Conservation (phyloP, 1,140 invertebrate species). For the Halictus rubicundus region DNA sequence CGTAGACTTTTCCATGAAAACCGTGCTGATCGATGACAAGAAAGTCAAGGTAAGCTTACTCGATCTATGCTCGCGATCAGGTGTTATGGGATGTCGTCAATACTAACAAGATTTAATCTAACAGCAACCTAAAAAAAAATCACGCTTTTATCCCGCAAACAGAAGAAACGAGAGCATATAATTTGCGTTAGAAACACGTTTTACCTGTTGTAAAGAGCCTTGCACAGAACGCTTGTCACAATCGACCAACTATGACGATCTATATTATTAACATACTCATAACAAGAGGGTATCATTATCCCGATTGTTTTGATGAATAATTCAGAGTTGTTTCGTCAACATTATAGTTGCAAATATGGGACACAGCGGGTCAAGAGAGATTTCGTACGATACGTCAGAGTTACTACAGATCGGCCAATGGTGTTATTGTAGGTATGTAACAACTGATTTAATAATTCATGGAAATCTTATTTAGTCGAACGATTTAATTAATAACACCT, state of each 20-base stretch:
- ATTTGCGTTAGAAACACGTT: background rate
- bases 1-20: conserved; percentile 99
- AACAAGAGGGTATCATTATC: background rate
- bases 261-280: background rate
- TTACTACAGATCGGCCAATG: conserved; percentile 96
- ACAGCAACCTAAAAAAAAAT: background rate
- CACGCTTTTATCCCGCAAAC: background rate
- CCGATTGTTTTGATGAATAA: background rate
- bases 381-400: conserved; percentile 96
- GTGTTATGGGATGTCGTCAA: background rate
- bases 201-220: background rate
- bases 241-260: background rate
- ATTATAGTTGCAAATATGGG: conserved; percentile 94
- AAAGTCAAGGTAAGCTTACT: conserved; percentile 89
- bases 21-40: conserved; percentile 94
- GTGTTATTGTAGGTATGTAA: conserved; percentile 89
- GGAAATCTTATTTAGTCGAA: background rate
- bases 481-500: background rate
- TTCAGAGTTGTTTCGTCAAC: conserved; percentile 28
- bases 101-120: conserved; percentile 14
- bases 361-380: conserved; percentile 95
- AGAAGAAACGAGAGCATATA: background rate
- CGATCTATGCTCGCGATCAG: background rate
- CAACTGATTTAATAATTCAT: conserved; percentile 39
- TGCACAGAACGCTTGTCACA: background rate